Base-by-base conservation (phyloP, 2,888 invertebrate genomes). In the Siphlonurus alternatus region DNA sequence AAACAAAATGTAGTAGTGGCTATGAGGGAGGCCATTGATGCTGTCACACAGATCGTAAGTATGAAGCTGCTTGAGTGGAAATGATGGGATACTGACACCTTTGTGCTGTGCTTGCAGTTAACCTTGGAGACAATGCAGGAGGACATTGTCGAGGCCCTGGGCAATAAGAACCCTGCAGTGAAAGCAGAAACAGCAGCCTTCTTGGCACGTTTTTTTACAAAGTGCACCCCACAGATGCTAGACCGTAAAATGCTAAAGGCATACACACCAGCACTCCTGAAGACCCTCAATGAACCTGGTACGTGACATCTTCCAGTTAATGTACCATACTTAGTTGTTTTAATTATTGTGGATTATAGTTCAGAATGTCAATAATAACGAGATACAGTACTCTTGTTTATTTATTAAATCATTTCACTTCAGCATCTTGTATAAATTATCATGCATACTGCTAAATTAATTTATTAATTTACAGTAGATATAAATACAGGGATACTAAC, bases 201-300 rank as follows among this genome's bases (percentile, higher is more conserved):
- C 76, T 75, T 97, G 60, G 83, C 91, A 0, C 82, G 96, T 53
- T 87, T 89, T 20, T 87, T 97, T 70, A 81, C 89, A 2, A 84
- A 84, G 70, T 91, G 90, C 2, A 88, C 88, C 62, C 88, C 94
- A 0, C 79, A 86, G 0, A 83, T 87, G 23, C 80, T 95, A 64
- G 92, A 87, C 71, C 97, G 97, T 76, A 98, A 97, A 75, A 76
- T 93, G 2, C 76, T 96, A 19, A 97, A 97, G 75, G 82, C 86
- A 0, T 85, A 92, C 67, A 86, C 87, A 0, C 83, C 83, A 1
- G 84, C 86, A 1, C 77, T 98, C 60, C 74, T 93, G 2, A 94
- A 93, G 73, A 84, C 85, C 15, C 74, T 89, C 1, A 87, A 87
- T 69, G 88, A 88, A 74, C 82, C 88, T 69, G 87, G 86, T 87